These are phyloP conservation scores for Octodonta nipae DNA, from an alignment of 2,888 invertebrate species.

Conservation along the genomic window DNA sequence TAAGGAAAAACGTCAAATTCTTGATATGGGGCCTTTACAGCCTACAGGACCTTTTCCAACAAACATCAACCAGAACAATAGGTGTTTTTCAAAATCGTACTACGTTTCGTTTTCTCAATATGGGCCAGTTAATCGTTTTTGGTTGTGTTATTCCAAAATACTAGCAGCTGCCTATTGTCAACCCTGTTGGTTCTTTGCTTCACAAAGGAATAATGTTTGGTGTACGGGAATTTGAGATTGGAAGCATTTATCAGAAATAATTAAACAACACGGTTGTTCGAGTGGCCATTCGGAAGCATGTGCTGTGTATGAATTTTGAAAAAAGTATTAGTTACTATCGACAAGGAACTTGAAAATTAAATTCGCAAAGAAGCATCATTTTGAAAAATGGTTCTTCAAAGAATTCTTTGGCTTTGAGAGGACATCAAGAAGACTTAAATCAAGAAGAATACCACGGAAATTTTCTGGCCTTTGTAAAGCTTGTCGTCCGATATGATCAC, in stretches of 20 bases:
- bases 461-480: too few species aligned
- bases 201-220: slow-evolving; percentile 8
- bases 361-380: slow-evolving; percentile 10
- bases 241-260: slow-evolving; percentile 13
- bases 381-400: slow-evolving; percentile 14
- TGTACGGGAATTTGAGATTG: slow-evolving; percentile 13
- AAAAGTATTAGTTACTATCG: slow-evolving; percentile 13
- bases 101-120: too few species aligned
- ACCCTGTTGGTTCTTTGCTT: slow-evolving; percentile 5
- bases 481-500: too few species aligned
- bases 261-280: slow-evolving; percentile 9
- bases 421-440: slow-evolving; percentile 9
- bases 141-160: slow-evolving; percentile 4
- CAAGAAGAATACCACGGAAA: slow-evolving; percentile 13
- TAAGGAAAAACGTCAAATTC: too few species aligned
- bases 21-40: too few species aligned
- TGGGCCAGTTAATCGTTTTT: too few species aligned
- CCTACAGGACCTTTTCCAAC: slow-evolving; percentile 7
- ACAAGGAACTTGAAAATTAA: slow-evolving; percentile 11
- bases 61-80: slow-evolving; percentile 6
- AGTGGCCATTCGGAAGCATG: slow-evolving; percentile 11
- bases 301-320: slow-evolving; percentile 15
- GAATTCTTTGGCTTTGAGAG: slow-evolving; percentile 12
- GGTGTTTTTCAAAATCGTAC: too few species aligned
- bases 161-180: slow-evolving; percentile 5